Evolutionary conservation across 1,140 invertebrate species (phyloP).

Genomic region (Stenopsyche tienmushanensis): DNA sequence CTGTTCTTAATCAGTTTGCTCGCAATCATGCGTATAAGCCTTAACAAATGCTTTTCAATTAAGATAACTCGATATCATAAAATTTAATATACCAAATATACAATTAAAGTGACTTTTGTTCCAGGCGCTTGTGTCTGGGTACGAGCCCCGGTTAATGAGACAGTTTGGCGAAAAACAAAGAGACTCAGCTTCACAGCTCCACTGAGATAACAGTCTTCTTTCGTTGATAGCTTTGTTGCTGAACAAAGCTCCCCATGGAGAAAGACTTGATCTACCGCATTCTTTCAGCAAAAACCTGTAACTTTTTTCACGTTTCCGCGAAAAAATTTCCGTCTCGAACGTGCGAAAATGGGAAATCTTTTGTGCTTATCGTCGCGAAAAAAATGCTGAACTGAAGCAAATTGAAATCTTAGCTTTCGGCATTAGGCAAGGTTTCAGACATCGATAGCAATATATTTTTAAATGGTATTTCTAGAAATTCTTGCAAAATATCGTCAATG

Average conservation of each 20-base stretch:
- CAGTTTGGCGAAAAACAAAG: constrained; percentile 17
- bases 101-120: too few species aligned
- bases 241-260: constrained; percentile 6
- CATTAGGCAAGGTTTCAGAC: too few species aligned
- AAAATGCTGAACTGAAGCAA: background rate
- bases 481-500: too few species aligned
- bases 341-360: background rate
- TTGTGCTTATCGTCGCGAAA: background rate
- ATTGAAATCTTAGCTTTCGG: background rate
- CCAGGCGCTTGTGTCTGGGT: too few species aligned
- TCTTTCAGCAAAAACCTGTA: constrained; percentile 3
- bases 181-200: background rate
- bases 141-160: constrained; percentile 20
- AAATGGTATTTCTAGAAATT: too few species aligned
- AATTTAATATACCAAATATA: too few species aligned
- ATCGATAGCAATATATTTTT: too few species aligned
- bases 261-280: constrained; percentile 14
- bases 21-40: too few species aligned
- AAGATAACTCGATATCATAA: too few species aligned
- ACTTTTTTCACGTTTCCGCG: background rate
- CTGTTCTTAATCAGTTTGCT: too few species aligned
- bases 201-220: constrained; percentile 11
- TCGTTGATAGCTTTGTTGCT: constrained; percentile 6
- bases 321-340: background rate
- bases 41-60: too few species aligned